Conservation (phyloP, 2,113 vertebrate genomes). For the Daphoenositta chrysoptera region DNA sequence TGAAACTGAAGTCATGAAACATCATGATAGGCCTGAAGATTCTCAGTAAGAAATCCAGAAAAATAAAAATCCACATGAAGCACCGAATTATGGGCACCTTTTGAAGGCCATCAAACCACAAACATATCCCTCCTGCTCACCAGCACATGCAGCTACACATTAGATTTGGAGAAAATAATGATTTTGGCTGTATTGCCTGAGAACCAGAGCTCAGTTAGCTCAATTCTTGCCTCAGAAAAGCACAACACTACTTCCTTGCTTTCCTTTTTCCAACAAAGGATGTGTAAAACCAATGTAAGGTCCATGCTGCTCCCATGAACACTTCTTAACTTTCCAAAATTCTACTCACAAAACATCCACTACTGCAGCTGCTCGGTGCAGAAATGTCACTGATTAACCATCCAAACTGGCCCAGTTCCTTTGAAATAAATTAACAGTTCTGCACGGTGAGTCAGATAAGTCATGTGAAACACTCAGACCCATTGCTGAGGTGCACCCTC, state of each 20-base stretch:
- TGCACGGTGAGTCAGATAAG: background rate
- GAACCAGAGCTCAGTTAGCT: background rate
- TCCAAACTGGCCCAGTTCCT: background rate
- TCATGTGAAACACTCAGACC: background rate
- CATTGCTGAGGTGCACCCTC: background rate
- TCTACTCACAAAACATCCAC: background rate
- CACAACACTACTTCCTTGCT: background rate
- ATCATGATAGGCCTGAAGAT: background rate
- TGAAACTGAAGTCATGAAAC: background rate
- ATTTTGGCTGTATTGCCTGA: background rate
- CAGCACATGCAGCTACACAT: background rate
- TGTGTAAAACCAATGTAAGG: background rate
- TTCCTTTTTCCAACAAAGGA: background rate
- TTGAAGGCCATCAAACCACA: background rate
- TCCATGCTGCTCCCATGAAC: background rate
- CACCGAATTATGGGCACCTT: background rate
- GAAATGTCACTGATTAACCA: background rate
- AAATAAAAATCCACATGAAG: fast-evolving
- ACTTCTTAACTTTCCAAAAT: background rate
- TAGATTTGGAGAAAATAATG: background rate
- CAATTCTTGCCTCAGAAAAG: background rate
- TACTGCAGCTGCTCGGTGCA: background rate
- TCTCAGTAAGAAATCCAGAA: background rate
- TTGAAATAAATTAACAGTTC: background rate
- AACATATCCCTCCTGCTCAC: background rate